Conservation (phyloP, 2,113 vertebrate genomes). For the Craseonycteris thonglongyai region DNA sequence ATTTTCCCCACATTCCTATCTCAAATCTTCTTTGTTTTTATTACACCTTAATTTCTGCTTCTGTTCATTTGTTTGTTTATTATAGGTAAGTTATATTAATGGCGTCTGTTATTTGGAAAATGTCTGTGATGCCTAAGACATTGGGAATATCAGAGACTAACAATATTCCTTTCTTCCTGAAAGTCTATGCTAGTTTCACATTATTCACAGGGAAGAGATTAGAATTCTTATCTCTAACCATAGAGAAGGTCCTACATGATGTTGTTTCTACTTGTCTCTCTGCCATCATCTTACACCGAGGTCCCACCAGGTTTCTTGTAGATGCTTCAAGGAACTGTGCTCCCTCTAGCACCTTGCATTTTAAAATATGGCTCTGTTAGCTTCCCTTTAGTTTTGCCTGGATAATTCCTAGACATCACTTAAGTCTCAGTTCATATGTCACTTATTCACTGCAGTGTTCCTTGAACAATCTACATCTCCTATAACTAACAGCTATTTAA, state of each 20-base stretch:
- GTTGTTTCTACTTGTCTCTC: neutral
- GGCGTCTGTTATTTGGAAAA: neutral
- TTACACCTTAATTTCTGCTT: neutral
- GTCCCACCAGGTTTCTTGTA: neutral
- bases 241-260: neutral
- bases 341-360: neutral
- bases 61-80: neutral
- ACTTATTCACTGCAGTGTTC: neutral
- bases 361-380: neutral
- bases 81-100: neutral
- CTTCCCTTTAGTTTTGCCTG: neutral
- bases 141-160: neutral
- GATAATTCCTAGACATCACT: neutral
- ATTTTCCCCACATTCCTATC: neutral
- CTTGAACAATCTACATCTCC: neutral
- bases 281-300: neutral
- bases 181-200: neutral
- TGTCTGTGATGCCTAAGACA: neutral
- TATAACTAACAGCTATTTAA: neutral
- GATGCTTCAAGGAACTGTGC: neutral
- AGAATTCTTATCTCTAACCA: neutral
- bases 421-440: neutral
- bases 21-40: neutral
- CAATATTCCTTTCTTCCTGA: neutral
- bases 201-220: neutral